Conservation (phyloP, 2,888 invertebrate species). For the Caenorhabditis drosophilae region DNA sequence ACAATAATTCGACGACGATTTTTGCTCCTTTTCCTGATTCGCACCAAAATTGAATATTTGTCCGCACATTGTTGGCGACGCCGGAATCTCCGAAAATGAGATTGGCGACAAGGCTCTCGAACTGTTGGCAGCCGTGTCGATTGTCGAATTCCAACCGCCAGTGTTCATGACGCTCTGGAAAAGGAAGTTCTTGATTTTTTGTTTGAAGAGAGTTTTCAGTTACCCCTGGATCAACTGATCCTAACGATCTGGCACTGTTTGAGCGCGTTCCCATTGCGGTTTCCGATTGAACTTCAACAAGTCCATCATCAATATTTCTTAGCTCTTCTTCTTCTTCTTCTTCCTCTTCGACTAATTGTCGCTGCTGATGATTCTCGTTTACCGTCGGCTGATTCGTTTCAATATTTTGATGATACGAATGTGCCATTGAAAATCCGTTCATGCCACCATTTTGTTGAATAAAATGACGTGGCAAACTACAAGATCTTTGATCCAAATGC, state of each 20-base stretch:
- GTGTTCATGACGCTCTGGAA: slow-evolving; percentile 29
- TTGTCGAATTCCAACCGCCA: slow-evolving; percentile 43
- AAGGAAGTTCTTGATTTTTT: neutral
- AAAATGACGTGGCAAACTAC: slow-evolving; percentile 44
- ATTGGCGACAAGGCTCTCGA: slow-evolving; percentile 55
- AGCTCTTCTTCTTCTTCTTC: neutral
- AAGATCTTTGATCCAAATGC: slow-evolving; percentile 28
- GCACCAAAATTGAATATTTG: slow-evolving; percentile 4
- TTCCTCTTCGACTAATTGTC: neutral
- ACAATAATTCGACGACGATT: neutral
- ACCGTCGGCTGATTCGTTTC: neutral
- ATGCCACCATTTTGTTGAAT: slow-evolving; percentile 4
- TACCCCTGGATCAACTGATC: slow-evolving; percentile 14
- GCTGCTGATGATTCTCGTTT: neutral
- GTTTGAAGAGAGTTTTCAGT: neutral
- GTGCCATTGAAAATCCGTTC: neutral
- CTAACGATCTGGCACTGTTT: slow-evolving; percentile 34
- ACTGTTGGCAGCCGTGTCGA: slow-evolving; percentile 53
- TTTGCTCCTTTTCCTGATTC: slow-evolving; percentile 1
- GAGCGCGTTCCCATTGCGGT: slow-evolving; percentile 46
- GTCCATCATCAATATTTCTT: neutral
- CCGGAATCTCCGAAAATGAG: slow-evolving; percentile 58
- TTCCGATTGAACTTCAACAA: slow-evolving; percentile 30
- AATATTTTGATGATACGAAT: neutral
- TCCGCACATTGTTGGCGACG: slow-evolving; percentile 58